Evolutionary conservation across 2,888 invertebrate genomes (phyloP), one percentile per base, ranked within the genome.

Genomic region (Caenorhabditis sp.): DNA sequence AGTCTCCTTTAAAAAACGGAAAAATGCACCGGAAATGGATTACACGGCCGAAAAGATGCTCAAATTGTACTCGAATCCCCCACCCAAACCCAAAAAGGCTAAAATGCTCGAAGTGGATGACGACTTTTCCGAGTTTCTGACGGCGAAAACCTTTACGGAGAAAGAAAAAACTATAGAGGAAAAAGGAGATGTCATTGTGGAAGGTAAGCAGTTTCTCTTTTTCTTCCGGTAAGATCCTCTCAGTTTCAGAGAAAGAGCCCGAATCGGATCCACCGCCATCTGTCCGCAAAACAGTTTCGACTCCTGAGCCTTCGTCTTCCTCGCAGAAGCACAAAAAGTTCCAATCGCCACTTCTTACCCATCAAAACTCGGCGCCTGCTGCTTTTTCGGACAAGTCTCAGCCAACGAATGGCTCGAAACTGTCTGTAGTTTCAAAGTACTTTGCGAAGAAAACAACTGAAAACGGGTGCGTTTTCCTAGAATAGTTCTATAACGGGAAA

Each of bases 51-150:
- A 77, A 24, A 41, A 30, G 43, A 13, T 77, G 30, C 46, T 66
- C 35, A 61, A 59, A 39, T 59, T 62, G 22, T 77, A 66, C 35
- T 3, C 48, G 39, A 55, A 41, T 20, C 52, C 41, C 7, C n/a
- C n/a, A n/a, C n/a, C n/a, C n/a, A 22, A 15, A 39, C 22, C 17
- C 11, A 62, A 56, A 9, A 56, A 63, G 27, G 9, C 13, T 15
- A 56, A 50, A 41, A n/a, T 50, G 6, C 13, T 13, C 24, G 27
- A 41, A 13, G 41, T 62, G 6, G 61, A 62, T 1, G 72, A 72
- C n/a, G 72, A 72, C 15, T 72, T 74, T 39, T 41, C 53, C 11
- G 58, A 73, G 24, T n/a, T 73, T 24, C 50, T 63, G 9, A 15
- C 37, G n/a, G n/a, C n/a, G n/a, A n/a, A n/a, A n/a, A n/a, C n/a